These are phyloP conservation scores for Ephydatia muelleri DNA, from an alignment of 37 sponge, comb jelly and placozoan genomes.

Conservation along the genomic window DNA sequence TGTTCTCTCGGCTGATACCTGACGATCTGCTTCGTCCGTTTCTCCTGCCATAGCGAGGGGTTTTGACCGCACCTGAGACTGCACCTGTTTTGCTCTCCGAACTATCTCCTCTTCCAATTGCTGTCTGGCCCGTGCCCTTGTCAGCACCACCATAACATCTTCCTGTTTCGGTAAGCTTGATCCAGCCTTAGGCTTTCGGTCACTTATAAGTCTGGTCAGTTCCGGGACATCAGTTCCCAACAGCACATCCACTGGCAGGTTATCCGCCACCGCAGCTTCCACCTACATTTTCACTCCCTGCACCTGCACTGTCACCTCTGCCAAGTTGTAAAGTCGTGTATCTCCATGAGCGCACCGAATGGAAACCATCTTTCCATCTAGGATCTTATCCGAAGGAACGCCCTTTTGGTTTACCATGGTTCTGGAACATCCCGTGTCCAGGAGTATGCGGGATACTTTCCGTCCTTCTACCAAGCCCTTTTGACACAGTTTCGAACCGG, in stretches of 20 bases:
- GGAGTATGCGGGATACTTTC: too few relatives aligned
- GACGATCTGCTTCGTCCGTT: neutral
- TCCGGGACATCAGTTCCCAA: conserved; percentile 31
- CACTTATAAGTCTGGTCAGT: neutral
- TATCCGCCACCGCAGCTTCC: conserved; percentile 10
- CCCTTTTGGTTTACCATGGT: too few relatives aligned
- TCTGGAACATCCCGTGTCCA: conserved; percentile 18
- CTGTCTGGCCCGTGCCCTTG: conserved; percentile 15
- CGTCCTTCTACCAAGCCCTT: too few relatives aligned
- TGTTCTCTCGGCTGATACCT: neutral
- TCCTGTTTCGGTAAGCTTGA: neutral
- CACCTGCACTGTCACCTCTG: conserved; percentile 10
- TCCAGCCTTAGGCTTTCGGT: neutral
- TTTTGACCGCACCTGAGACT: neutral
- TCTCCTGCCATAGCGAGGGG: neutral
- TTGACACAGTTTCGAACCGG: too few relatives aligned
- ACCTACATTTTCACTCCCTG: neutral
- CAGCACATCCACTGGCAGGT: conserved; percentile 31
- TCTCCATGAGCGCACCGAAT: conserved; percentile 53
- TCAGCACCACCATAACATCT: conserved; percentile 12
- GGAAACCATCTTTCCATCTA: too few relatives aligned
- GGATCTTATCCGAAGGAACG: too few relatives aligned
- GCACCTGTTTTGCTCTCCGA: neutral
- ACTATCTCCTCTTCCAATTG: conserved; percentile 14
- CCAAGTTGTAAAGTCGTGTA: conserved; percentile 10